Base-by-base conservation (phyloP, 2,888 invertebrate genomes). In the Harpalus rubripes region DNA sequence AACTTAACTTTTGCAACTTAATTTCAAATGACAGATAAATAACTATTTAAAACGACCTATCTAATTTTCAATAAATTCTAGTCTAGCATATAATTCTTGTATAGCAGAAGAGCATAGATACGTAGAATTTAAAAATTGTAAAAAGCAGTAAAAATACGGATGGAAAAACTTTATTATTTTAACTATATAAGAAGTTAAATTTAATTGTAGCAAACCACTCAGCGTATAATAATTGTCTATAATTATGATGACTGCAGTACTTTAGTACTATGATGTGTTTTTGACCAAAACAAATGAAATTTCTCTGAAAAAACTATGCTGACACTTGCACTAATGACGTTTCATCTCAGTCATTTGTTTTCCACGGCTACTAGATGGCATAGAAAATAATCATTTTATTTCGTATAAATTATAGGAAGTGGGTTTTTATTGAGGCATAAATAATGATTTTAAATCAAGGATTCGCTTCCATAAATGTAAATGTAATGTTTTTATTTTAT, bases 401-500 rank as follows among this genome's bases (percentile, higher is more conserved):
- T 81, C 22, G 44, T 81, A 52, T 52, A 81, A 18, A 81, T 32
- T 79, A 16, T 59, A 61, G 76, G 76, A 76, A 76, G 76, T 76
- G 8, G 41, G 44, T 74, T 74, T 65, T 74, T 74, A 63, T 74
- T 39, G 22, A 15, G 18, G 44, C 26, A 56, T 56, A 76, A 76
- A 76, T 76, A 76, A 76, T 76, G 22, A 44, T 44, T 76, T 52
- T 0, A 2, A 52, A 18, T 18, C 44, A 22, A 74, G 76, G 76
- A 80, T 80, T 61, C 61, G 80, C 80, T 58, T 80, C 39, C 39
- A 41, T 80, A 41, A 32, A 80, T 26, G 56, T 79, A 79, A 59
- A 79, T 58, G 39, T 79, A 79, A 39, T 79, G 59, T 79, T 79
- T 59, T 80, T 80, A 39, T 52, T 76, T 26, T 59, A 59, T 80